phyloP scores from a whole-genome alignment of 2,888 invertebrate species.

The Automeris io region DNA sequence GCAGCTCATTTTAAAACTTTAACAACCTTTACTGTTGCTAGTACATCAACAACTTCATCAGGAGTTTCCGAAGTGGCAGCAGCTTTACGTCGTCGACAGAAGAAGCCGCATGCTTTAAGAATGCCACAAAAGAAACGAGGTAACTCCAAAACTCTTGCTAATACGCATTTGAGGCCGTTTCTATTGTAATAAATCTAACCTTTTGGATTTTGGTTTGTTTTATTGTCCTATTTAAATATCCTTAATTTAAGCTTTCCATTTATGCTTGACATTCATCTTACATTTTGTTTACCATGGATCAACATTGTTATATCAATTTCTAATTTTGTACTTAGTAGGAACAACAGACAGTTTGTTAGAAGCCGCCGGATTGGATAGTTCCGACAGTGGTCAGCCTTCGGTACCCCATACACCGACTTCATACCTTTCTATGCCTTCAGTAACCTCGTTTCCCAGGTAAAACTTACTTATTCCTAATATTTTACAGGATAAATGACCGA shows the following conservation, averaged over 20 bases:
- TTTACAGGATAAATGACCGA: too few species aligned
- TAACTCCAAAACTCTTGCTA: too few species aligned
- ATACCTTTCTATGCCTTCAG: slow-evolving; percentile 90
- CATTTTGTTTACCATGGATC: too few species aligned
- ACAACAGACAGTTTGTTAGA: slow-evolving; percentile 65
- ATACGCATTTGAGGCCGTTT: too few species aligned
- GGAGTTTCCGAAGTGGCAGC: slow-evolving; percentile 64
- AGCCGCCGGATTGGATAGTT: slow-evolving; percentile 64
- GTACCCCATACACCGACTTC: slow-evolving; percentile 82
- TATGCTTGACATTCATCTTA: too few species aligned
- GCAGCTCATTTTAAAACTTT: background rate
- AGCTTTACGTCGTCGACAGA: slow-evolving; percentile 57
- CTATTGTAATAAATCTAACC: too few species aligned
- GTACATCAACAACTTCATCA: slow-evolving; percentile 62
- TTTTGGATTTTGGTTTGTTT: too few species aligned
- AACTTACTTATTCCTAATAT: background rate
- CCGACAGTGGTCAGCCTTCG: slow-evolving; percentile 58
- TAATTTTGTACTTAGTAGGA: slow-evolving; percentile 38
- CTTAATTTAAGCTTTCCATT: too few species aligned
- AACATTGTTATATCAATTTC: background rate
- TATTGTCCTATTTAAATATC: too few species aligned
- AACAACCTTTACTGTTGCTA: slow-evolving; percentile 15
- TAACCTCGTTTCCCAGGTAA: slow-evolving; percentile 88
- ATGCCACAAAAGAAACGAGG: slow-evolving; percentile 69
- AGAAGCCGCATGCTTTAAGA: slow-evolving; percentile 59